These are phyloP conservation scores for Rhea pennata DNA, from an alignment of 2,113 vertebrate genomes.

Conservation along the genomic window DNA sequence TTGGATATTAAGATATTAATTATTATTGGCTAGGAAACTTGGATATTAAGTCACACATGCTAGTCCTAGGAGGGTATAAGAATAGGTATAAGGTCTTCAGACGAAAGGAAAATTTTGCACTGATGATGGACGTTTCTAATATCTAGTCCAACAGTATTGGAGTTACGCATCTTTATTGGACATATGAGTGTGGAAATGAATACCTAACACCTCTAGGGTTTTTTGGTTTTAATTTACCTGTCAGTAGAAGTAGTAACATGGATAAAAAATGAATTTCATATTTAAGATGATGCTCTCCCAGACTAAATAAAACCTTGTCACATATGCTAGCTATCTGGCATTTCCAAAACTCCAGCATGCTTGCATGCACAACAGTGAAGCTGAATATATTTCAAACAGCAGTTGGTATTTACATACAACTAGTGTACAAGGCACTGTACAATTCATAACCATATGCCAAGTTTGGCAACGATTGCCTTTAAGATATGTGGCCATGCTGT, in stretches of 20 bases:
- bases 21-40: too few species aligned
- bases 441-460: background rate
- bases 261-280: background rate
- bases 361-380: accelerated
- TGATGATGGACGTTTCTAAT: background rate
- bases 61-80: background rate
- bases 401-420: background rate
- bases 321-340: background rate
- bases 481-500: background rate
- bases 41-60: background rate
- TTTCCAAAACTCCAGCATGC: accelerated
- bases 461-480: background rate
- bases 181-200: background rate
- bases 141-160: background rate
- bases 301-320: accelerated
- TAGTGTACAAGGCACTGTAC: background rate
- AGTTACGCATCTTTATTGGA: background rate
- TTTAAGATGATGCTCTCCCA: background rate
- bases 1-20: too few species aligned
- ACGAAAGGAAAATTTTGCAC: background rate
- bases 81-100: background rate
- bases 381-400: background rate
- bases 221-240: too few species aligned
- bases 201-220: too few species aligned
- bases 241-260: too few species aligned